These are phyloP conservation scores for Adoxophyes honmai DNA, from an alignment of 1,140 invertebrate genomes.

Conservation along the genomic window DNA sequence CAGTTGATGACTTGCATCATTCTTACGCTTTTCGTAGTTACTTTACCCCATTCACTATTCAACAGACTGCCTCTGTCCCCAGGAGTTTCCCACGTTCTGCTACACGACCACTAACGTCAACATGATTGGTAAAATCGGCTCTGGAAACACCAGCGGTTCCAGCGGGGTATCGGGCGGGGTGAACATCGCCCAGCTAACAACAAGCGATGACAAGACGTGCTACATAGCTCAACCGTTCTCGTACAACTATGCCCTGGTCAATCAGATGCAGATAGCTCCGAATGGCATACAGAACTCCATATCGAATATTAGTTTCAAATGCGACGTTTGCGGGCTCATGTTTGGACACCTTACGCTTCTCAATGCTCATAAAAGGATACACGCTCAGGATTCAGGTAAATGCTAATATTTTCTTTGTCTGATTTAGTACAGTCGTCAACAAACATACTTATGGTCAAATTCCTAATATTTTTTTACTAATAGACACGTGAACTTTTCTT, in stretches of 20 bases:
- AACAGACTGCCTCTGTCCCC: constrained; percentile 31
- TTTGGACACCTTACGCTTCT: constrained; percentile 87
- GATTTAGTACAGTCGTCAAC: no score
- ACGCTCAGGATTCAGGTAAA: constrained; percentile 79
- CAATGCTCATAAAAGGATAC: constrained; percentile 89
- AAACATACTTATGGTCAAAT: no score
- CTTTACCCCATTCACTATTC: neutral
- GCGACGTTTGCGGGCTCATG: constrained; percentile 89
- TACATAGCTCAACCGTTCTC: constrained; percentile 85
- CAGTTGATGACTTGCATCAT: neutral
- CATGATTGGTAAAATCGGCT: constrained; percentile 80
- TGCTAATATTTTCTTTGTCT: no score
- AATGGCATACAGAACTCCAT: constrained; percentile 82
- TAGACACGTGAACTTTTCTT: no score
- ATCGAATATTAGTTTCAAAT: constrained; percentile 89
- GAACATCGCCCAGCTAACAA: constrained; percentile 80
- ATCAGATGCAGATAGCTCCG: constrained; percentile 81
- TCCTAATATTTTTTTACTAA: no score
- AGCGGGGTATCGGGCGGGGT: constrained; percentile 77
- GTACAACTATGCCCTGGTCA: constrained; percentile 82
- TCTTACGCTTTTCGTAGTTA: neutral
- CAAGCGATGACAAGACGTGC: constrained; percentile 82
- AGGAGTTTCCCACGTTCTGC: constrained; percentile 82
- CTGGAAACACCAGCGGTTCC: constrained; percentile 61
- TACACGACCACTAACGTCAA: constrained; percentile 82